These are phyloP conservation scores for Pelodiscus sinensis DNA, from an alignment of 2,113 vertebrate species.

Conservation along the genomic window DNA sequence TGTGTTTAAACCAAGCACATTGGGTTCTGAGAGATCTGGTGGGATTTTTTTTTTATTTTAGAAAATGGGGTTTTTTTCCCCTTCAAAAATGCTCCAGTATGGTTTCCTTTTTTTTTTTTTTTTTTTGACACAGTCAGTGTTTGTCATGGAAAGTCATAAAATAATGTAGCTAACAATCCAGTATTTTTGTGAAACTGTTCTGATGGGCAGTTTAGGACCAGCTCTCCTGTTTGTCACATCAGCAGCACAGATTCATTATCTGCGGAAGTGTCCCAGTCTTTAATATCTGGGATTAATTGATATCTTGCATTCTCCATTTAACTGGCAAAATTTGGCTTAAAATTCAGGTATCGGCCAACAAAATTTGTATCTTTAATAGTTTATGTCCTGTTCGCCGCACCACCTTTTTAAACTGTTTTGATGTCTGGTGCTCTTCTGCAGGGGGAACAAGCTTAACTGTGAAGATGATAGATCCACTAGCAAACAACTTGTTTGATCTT, in stretches of 20 bases:
- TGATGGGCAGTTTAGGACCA: background rate
- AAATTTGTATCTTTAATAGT: fast-evolving
- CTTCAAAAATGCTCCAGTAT: background rate
- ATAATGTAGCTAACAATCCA: background rate
- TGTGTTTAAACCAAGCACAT: too few species aligned
- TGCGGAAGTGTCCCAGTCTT: background rate
- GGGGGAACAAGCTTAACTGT: background rate
- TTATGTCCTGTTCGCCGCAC: fast-evolving
- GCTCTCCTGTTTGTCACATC: fast-evolving
- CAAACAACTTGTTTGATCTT: conserved; percentile 74
- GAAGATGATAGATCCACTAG: conserved; percentile 78
- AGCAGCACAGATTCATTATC: background rate
- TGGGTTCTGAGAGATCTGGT: background rate
- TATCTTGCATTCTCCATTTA: background rate
- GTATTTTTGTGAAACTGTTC: background rate
- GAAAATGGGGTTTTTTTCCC: background rate
- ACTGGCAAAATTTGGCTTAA: background rate
- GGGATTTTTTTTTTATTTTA: background rate
- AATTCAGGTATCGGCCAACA: fast-evolving
- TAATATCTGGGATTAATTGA: background rate
- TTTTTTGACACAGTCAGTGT: background rate
- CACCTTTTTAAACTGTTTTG: background rate
- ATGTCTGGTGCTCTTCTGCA: background rate
- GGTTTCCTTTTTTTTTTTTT: background rate
- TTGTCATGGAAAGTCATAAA: background rate